Percentiles rank a stretch among this genome's conserved stretches.
Evolutionary conservation across 2,888 invertebrate genomes (phyloP).

Genomic region (Cantharis lateralis): DNA sequence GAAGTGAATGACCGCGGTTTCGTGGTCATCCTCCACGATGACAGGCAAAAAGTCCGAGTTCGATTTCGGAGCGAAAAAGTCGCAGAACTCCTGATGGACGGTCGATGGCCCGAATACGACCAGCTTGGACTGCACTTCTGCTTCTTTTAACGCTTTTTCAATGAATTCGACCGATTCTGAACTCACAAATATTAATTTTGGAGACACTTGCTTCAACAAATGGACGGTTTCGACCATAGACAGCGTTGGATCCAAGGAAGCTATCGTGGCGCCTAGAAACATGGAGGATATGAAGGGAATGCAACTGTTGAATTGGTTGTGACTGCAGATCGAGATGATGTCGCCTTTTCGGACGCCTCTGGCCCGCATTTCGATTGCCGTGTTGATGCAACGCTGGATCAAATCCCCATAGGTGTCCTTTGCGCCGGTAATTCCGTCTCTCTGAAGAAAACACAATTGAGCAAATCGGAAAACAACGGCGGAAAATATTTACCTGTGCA

Average conservation of each 20-base stretch:
- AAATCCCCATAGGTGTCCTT: constrained; percentile 51
- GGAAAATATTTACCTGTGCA: constrained; percentile 11
- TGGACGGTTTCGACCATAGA: constrained; percentile 35
- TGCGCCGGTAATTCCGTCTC: constrained; percentile 8
- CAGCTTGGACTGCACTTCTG: constrained; percentile 25
- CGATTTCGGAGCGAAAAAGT: constrained; percentile 28
- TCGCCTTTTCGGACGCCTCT: constrained; percentile 54
- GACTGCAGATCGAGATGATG: constrained; percentile 57
- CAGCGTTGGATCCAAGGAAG: constrained; percentile 43
- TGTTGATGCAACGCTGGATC: constrained; percentile 28
- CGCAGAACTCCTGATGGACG: constrained; percentile 27
- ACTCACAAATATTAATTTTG: constrained; percentile 20
- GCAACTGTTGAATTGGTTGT: constrained; percentile 55
- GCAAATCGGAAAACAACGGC: neutral
- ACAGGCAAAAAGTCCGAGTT: constrained; percentile 39
- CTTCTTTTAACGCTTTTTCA: constrained; percentile 24
- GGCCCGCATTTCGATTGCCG: constrained; percentile 12
- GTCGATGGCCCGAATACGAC: constrained; percentile 37
- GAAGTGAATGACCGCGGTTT: constrained; percentile 43
- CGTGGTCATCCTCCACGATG: constrained; percentile 27
- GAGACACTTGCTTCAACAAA: constrained; percentile 36
- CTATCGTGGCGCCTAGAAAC: constrained; percentile 52
- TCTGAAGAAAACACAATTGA: neutral
- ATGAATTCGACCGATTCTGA: constrained; percentile 26
- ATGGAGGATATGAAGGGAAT: constrained; percentile 58